Evolutionary conservation across 1,140 invertebrate genomes (phyloP).

Genomic region (Nebria ingens): DNA sequence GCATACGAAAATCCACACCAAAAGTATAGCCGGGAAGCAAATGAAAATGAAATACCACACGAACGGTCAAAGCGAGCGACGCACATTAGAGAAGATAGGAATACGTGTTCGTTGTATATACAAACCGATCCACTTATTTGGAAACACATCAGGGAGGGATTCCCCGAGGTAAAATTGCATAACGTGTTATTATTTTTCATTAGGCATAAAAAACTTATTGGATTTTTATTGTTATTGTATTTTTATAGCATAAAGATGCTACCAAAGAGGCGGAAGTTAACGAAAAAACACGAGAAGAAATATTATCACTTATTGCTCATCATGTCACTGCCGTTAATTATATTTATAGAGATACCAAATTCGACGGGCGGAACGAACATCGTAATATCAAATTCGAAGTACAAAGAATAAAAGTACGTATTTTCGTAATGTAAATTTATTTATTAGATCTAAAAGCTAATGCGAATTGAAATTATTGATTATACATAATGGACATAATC

Average conservation of each 20-base stretch:
- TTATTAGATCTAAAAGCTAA: no score
- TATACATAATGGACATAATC: no score
- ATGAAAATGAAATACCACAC: conserved; percentile 37
- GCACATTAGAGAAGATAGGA: conserved; percentile 41
- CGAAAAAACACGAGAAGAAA: conserved; percentile 91
- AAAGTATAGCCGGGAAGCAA: conserved; percentile 58
- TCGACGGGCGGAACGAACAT: conserved; percentile 77
- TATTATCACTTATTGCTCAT: conserved; percentile 91
- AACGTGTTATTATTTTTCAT: background rate
- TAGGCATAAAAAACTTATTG: no score
- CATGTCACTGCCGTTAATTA: conserved; percentile 98
- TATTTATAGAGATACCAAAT: conserved; percentile 92
- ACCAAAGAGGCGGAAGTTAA: conserved; percentile 49
- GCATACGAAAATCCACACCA: conserved; percentile 36
- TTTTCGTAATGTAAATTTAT: no score
- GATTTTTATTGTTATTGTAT: no score
- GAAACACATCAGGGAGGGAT: conserved; percentile 72
- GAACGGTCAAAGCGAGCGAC: conserved; percentile 20
- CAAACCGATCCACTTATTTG: conserved; percentile 97
- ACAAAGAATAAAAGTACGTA: conserved; percentile 80
- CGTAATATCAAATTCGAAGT: conserved; percentile 97
- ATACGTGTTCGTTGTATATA: conserved; percentile 90
- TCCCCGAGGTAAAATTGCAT: conserved; percentile 47
- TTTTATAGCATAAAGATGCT: conserved; percentile 50
- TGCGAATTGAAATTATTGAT: no score